These are phyloP conservation scores for Onchidella celtica DNA, from an alignment of 2,888 invertebrate genomes.

Conservation along the genomic window DNA sequence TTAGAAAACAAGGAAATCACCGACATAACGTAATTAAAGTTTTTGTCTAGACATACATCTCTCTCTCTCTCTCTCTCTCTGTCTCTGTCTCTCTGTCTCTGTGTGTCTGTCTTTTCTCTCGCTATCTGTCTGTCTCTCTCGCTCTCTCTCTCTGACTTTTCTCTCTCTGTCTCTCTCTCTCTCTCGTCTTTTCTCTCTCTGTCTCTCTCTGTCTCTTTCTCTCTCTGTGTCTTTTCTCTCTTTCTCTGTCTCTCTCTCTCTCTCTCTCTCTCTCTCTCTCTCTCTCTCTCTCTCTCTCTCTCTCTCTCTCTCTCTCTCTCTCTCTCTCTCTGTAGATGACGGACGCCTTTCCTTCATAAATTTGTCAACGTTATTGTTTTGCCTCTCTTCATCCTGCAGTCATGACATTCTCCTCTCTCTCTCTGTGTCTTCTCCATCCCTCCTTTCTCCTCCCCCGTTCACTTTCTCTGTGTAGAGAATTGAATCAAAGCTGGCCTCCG, in stretches of 20 bases:
- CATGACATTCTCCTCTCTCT: constrained; percentile 2
- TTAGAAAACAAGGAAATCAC: no score
- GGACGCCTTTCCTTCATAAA: not conserved
- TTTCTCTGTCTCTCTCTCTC: not conserved
- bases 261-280: not conserved
- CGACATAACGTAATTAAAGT: no score
- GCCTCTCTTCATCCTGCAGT: not conserved
- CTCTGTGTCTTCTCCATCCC: not conserved
- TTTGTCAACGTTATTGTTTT: not conserved
- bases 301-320: not conserved
- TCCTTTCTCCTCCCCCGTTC: not conserved
- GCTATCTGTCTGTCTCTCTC: not conserved
- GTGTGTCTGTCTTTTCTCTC: not conserved
- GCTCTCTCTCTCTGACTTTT: no score
- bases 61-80: not conserved
- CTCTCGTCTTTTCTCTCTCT: constrained; percentile 1
- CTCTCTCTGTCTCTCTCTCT: constrained; percentile 14
- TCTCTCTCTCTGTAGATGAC: not conserved
- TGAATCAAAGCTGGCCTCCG: constrained; percentile 40
- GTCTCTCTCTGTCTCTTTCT: not conserved
- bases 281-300: not conserved
- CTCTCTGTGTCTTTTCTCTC: no score
- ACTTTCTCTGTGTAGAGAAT: constrained; percentile 12
- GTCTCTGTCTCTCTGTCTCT: not conserved
- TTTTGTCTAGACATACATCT: no score